These are phyloP conservation scores for Ascidia mentula DNA, from an alignment of 23 tunicate species.

Conservation along the genomic window DNA sequence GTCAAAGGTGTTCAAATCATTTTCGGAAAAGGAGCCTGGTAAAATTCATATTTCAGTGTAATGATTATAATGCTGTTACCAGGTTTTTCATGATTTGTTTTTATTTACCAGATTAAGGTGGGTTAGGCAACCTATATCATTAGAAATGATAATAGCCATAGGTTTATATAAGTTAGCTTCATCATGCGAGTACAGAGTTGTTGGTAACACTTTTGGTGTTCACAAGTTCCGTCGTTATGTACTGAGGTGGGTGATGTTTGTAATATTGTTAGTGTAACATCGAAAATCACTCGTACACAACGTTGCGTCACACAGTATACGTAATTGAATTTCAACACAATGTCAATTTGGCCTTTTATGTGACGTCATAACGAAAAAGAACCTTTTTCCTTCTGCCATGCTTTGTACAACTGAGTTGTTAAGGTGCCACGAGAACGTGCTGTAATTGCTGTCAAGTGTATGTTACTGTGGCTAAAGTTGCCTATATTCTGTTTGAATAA, in stretches of 20 bases:
- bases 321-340: too few relatives aligned
- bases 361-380: too few relatives aligned
- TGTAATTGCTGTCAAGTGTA: too few relatives aligned
- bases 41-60: neutral
- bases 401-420: too few relatives aligned
- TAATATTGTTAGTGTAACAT: constrained; percentile 4
- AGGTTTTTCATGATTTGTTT: neutral
- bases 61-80: neutral
- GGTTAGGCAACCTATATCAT: constrained; percentile 32
- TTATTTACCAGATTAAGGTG: constrained; percentile 12
- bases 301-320: too few relatives aligned
- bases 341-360: too few relatives aligned
- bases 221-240: constrained; percentile 20
- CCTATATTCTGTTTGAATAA: too few relatives aligned
- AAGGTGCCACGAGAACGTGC: too few relatives aligned
- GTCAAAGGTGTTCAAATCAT: neutral
- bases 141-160: constrained; percentile 30
- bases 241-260: constrained; percentile 7
- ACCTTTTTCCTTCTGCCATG: too few relatives aligned
- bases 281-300: too few relatives aligned
- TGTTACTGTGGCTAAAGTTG: too few relatives aligned
- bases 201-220: constrained; percentile 28
- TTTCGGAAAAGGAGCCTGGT: constrained; percentile 27
- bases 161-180: constrained; percentile 38
- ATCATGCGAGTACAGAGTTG: constrained; percentile 24